phyloP scores from a whole-genome alignment of 2,797 vertebrate genomes.

The Salarias fasciatus region DNA sequence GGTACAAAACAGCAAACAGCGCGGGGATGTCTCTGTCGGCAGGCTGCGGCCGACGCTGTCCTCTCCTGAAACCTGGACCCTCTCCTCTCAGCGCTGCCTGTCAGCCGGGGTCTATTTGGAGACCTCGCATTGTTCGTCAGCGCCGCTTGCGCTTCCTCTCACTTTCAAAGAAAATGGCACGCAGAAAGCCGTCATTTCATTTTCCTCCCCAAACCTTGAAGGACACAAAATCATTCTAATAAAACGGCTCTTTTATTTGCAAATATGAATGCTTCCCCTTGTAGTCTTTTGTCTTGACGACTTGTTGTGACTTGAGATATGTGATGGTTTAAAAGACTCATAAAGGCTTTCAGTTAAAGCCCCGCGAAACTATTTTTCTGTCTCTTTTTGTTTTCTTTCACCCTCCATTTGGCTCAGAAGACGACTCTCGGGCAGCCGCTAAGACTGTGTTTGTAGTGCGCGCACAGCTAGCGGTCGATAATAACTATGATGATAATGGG shows the following conservation, averaged over 20 bases:
- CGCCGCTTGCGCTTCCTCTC: slow-evolving; percentile 9
- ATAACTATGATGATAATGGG: slow-evolving; percentile 67
- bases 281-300: slow-evolving; percentile 14
- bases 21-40: slow-evolving; percentile 19
- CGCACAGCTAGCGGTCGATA: slow-evolving; percentile 59
- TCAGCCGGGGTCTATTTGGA: background rate
- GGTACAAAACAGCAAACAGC: slow-evolving; percentile 8
- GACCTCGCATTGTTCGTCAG: slow-evolving; percentile 12
- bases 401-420: slow-evolving; percentile 33
- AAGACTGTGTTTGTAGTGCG: slow-evolving; percentile 39
- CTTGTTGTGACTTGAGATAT: slow-evolving; percentile 22
- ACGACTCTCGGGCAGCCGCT: slow-evolving; percentile 30
- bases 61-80: background rate
- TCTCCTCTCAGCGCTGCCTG: background rate
- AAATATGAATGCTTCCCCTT: slow-evolving; percentile 4
- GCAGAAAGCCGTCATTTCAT: background rate
- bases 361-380: slow-evolving; percentile 18
- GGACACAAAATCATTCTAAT: slow-evolving; percentile 11
- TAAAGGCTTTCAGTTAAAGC: slow-evolving; percentile 27
- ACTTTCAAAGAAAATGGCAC: slow-evolving; percentile 21
- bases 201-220: background rate
- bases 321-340: slow-evolving; percentile 17
- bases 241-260: slow-evolving; percentile 12
- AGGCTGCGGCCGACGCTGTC: too few relatives aligned
- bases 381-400: background rate